These are phyloP conservation scores for Falco cherrug DNA, from an alignment of 2,797 vertebrate species.

Conservation along the genomic window DNA sequence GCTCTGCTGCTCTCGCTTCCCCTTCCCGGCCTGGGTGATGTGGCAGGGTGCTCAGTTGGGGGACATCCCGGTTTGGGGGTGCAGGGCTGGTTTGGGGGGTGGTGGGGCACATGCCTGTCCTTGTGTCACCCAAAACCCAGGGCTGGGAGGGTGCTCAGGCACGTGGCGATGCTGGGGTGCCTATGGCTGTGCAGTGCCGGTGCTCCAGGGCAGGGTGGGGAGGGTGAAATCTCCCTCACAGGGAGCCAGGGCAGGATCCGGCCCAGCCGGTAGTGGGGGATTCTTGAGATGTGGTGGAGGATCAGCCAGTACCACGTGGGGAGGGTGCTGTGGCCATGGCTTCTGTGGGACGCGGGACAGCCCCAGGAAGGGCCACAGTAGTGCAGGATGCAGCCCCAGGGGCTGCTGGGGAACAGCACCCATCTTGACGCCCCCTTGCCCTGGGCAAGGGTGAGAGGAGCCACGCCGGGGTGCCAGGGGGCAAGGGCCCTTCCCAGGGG, in stretches of 20 bases:
- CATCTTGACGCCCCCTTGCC: background rate
- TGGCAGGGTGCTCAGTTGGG: background rate
- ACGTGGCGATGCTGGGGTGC: background rate
- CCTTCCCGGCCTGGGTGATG: background rate
- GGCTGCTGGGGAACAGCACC: background rate
- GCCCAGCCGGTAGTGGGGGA: conserved; percentile 17
- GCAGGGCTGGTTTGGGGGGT: background rate
- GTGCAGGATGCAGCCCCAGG: background rate
- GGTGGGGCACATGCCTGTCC: fast-evolving
- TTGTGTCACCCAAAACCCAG: fast-evolving
- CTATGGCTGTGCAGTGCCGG: background rate
- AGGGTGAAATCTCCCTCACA: background rate
- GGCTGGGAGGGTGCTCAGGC: background rate
- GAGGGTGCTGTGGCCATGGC: background rate
- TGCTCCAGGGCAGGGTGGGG: background rate
- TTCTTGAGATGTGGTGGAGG: background rate
- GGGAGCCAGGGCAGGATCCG: background rate
- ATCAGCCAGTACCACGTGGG: background rate
- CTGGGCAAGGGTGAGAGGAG: background rate
- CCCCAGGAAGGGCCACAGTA: background rate
- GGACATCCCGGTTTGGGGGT: background rate
- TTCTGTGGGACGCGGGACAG: background rate
- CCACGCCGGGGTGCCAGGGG: fast-evolving
- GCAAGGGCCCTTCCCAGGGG: background rate
- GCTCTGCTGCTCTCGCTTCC: background rate